These are phyloP conservation scores for Chrysodeixis includens DNA, from an alignment of 2,888 invertebrate species.

Conservation along the genomic window DNA sequence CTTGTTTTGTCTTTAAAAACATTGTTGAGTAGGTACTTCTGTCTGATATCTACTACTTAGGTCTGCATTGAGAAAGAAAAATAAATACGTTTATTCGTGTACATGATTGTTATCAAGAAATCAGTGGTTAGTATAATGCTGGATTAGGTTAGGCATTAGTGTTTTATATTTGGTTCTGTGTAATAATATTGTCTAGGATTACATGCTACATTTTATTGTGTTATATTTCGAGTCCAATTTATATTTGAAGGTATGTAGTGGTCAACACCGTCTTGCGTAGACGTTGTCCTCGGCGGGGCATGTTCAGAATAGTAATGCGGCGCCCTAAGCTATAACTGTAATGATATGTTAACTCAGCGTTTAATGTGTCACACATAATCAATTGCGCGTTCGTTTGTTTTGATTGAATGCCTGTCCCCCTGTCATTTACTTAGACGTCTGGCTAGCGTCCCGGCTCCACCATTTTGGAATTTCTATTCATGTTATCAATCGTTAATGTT, in stretches of 20 bases:
- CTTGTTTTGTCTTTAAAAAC: background rate
- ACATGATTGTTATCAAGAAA: no score
- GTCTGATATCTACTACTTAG: no score
- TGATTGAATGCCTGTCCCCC: conserved; percentile 47
- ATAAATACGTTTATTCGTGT: no score
- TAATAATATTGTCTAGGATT: no score
- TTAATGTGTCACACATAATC: conserved; percentile 52
- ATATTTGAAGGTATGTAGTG: conserved; percentile 34
- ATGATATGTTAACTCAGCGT: conserved; percentile 57
- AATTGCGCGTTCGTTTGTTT: conserved; percentile 47
- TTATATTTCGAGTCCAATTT: conserved; percentile 1
- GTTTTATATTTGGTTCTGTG: no score
- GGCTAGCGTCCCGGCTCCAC: conserved; percentile 22
- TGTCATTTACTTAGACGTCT: conserved; percentile 52
- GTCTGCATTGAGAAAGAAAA: no score
- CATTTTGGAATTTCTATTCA: conserved; percentile 43
- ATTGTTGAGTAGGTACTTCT: background rate
- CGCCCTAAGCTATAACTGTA: conserved; percentile 50
- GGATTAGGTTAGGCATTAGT: no score
- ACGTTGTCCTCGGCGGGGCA: conserved; percentile 56
- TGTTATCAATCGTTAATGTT: conserved; percentile 34
- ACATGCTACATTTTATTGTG: background rate
- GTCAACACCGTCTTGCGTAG: conserved; percentile 57
- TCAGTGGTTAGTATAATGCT: no score
- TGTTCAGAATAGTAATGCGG: conserved; percentile 53